Base-by-base conservation (phyloP, 2,888 invertebrate species). In the Aphelenchoides bicaudatus region DNA sequence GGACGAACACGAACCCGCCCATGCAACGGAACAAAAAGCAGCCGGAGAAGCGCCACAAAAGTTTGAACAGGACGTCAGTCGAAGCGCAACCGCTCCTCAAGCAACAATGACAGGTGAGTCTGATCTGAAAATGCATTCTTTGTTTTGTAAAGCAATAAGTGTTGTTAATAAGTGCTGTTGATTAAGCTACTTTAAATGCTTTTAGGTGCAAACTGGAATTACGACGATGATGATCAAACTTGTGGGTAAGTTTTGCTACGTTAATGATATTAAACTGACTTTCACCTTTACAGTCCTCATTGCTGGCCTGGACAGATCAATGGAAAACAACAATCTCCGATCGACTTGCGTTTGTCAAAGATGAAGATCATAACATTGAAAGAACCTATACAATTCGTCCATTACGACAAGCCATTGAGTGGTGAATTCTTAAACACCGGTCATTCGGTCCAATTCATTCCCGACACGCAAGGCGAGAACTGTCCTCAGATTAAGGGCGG, bases 361-460 rank as follows among this genome's bases (percentile, higher is more conserved):
- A 66, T 72, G 48, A 51, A 66, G 28, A 34, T 37, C 5, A 37
- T 61, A 28, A 29, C 23, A 5, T 23, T 62, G 43, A 58, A 62
- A 16, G 71, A 75, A 34, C 65, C 65, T 4, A 64, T 76, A 48
- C 67, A 72, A 56, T 74, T 77, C 56, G 68, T 70, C 38, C 73
- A 76, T 59, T 76, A 78, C 59, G 63, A 72, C 19, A 62, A 66
- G 34, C 62, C 67, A 4, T 54, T 77, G 29, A 58, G 61, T 10
- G 76, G 76, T 6, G 69, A 73, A 23, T 65, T 77, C 54, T 68
- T 72, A 27, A 76, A 76, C 61, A 76, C 66, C 50, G 76, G 76
- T 8, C 72, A 73, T 61, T 72, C 75, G 25, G 75, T 75, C 30
- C 75, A 75, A 70, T 69, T 75, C 59, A 58, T 63, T 21, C 75